phyloP scores from a whole-genome alignment of 2,113 vertebrate species.

The Leucosticte australis region DNA sequence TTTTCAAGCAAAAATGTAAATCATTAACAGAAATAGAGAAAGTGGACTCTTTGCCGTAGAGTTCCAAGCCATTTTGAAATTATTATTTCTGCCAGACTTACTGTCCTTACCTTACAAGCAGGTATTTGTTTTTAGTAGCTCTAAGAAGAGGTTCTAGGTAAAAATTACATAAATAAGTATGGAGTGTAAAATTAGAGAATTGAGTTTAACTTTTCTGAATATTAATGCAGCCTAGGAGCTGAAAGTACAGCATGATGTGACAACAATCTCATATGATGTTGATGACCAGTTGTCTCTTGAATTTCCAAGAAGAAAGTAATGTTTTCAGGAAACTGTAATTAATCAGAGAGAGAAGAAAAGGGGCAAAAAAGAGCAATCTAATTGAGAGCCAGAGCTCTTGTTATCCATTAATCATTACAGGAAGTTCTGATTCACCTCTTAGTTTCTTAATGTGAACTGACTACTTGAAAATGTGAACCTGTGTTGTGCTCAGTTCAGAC shows the following conservation, averaged over 20 bases:
- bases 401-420: not conserved
- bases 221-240: not conserved
- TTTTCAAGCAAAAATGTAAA: not conserved
- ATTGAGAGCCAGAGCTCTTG: not conserved
- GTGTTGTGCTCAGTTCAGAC: not conserved
- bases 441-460: not conserved
- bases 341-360: not conserved
- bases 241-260: not conserved
- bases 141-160: not conserved
- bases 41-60: not conserved
- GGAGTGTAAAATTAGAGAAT: not conserved
- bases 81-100: too few relatives aligned
- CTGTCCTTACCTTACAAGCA: not conserved
- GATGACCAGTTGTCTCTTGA: not conserved
- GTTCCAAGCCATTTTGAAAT: not conserved
- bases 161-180: not conserved
- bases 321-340: not conserved
- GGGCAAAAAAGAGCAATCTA: not conserved
- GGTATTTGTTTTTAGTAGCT: not conserved
- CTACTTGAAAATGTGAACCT: not conserved
- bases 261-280: not conserved
- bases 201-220: not conserved
- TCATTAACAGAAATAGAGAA: not conserved
- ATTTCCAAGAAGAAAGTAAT: not conserved
- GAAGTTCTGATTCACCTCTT: not conserved